Percentiles rank a stretch among this genome's conserved stretches.
Evolutionary conservation across 1,140 invertebrate genomes (phyloP).

Genomic region (Brachionus manjavacas): DNA sequence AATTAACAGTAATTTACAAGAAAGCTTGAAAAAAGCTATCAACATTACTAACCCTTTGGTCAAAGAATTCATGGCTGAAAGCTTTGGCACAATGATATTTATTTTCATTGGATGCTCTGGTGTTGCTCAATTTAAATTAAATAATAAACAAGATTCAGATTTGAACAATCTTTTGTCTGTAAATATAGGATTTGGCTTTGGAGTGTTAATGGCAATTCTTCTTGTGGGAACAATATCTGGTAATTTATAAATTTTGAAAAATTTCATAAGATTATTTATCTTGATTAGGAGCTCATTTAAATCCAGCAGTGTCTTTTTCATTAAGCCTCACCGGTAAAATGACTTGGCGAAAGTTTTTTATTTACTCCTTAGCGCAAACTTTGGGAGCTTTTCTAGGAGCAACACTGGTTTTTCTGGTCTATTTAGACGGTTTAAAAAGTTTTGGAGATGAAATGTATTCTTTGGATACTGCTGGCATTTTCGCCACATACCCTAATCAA

Average conservation of each 20-base stretch:
- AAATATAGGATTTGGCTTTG: slow-evolving; percentile 29
- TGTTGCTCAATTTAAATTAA: slow-evolving; percentile 33
- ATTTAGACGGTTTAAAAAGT: slow-evolving; percentile 1
- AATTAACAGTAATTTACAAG: background rate
- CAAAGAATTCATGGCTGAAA: slow-evolving; percentile 11
- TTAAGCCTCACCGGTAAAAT: slow-evolving; percentile 44
- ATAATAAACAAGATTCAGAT: background rate
- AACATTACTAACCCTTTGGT: background rate
- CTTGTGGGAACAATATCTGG: slow-evolving; percentile 31
- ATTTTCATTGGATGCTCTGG: background rate
- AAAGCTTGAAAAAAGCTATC: background rate
- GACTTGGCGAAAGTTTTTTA: background rate
- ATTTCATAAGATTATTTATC: background rate
- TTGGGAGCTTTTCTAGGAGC: slow-evolving; percentile 34
- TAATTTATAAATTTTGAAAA: background rate
- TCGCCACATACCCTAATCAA: slow-evolving; percentile 9
- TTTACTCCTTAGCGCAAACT: slow-evolving; percentile 14
- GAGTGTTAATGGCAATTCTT: background rate
- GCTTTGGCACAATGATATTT: slow-evolving; percentile 25
- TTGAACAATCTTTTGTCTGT: background rate
- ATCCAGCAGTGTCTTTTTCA: slow-evolving; percentile 62
- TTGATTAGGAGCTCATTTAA: slow-evolving; percentile 61
- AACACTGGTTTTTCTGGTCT: background rate
- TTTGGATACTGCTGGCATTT: slow-evolving; percentile 13
- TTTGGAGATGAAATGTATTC: background rate